phyloP scores from a whole-genome alignment of 2,797 vertebrate genomes.

The Avahi laniger region DNA sequence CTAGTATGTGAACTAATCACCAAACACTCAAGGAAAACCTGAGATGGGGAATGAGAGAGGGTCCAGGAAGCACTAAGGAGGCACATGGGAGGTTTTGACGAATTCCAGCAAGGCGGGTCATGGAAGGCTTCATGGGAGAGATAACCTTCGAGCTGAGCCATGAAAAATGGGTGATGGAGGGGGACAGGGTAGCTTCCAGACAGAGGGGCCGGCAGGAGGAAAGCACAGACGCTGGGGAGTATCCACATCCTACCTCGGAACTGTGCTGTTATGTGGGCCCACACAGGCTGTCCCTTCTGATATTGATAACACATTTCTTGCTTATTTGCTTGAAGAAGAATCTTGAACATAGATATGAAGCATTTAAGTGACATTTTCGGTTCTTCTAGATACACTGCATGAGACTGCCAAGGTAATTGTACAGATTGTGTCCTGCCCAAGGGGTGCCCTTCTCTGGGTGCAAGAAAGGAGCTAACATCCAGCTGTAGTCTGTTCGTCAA shows the following conservation, averaged over 20 bases:
- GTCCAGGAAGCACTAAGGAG: fast-evolving
- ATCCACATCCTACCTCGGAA: too few relatives aligned
- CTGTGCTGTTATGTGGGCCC: too few relatives aligned
- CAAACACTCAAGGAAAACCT: neutral
- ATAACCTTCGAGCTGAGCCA: neutral
- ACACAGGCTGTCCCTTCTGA: neutral
- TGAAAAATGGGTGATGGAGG: neutral
- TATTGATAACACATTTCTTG: neutral
- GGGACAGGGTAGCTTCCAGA: neutral
- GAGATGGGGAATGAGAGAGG: neutral
- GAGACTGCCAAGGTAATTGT: too few relatives aligned
- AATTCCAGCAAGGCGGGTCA: neutral
- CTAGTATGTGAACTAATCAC: neutral
- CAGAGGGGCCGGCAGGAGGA: neutral
- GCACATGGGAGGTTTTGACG: neutral
- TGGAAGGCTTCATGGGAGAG: neutral
- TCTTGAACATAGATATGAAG: neutral
- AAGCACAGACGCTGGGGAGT: too few relatives aligned
- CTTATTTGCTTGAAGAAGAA: neutral
- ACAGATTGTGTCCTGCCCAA: neutral
- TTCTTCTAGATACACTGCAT: neutral
- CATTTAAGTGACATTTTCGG: neutral
- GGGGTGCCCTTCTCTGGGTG: neutral
- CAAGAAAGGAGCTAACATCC: fast-evolving
- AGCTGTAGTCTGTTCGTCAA: neutral